Evolutionary conservation across 1,140 invertebrate genomes (phyloP).

Genomic region (Hermetia illucens): DNA sequence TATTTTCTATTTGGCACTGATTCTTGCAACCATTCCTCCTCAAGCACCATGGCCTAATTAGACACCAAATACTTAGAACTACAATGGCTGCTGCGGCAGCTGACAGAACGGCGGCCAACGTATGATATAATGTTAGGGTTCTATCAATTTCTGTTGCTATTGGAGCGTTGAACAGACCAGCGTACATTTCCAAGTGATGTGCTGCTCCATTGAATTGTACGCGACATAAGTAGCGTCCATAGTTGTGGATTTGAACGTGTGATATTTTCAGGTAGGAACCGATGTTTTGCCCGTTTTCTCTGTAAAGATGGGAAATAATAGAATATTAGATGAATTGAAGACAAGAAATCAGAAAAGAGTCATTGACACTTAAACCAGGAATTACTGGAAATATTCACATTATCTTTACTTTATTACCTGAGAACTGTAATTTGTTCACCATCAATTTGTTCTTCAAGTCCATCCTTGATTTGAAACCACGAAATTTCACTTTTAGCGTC

Average conservation of each 20-base stretch:
- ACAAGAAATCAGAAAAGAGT: background rate
- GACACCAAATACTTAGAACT: no score
- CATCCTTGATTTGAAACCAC: conserved; percentile 5
- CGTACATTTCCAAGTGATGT: conserved; percentile 7
- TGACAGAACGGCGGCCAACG: no score
- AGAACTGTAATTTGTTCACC: background rate
- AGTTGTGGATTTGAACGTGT: conserved; percentile 42
- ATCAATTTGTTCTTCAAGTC: background rate
- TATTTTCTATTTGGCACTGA: no score
- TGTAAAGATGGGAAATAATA: conserved; percentile 18
- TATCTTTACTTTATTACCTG: no score
- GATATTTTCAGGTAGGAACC: conserved; percentile 51
- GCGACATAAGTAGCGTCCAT: conserved; percentile 48
- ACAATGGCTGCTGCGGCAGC: no score
- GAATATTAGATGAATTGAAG: background rate
- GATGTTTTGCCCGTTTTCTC: conserved; percentile 51
- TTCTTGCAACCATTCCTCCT: no score
- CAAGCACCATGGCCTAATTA: no score
- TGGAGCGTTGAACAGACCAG: background rate
- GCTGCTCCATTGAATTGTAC: conserved; percentile 10
- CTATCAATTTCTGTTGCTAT: background rate
- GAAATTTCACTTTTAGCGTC: conserved; percentile 2
- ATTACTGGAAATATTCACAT: no score
- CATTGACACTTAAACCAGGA: background rate
- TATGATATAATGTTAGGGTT: no score